phyloP scores from a whole-genome alignment of 2,888 invertebrate genomes.

The Chydorus sphaericus region DNA sequence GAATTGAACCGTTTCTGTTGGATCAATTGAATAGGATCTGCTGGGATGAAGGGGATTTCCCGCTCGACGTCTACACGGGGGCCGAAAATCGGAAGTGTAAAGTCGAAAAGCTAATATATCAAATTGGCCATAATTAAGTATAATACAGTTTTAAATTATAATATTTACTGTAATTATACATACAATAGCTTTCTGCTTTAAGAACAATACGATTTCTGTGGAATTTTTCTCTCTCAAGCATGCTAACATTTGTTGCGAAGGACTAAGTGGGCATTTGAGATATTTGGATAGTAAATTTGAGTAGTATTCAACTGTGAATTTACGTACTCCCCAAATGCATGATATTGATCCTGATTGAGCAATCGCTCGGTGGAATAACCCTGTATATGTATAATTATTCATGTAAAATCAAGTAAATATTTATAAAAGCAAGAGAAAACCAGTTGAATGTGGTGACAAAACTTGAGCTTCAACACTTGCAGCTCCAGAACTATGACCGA shows the following conservation, averaged over 20 bases:
- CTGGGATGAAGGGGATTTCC: neutral
- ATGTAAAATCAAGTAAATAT: neutral
- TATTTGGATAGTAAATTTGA: neutral
- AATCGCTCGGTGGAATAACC: slow-evolving; percentile 3
- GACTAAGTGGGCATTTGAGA: neutral
- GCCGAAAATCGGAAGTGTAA: too few species aligned
- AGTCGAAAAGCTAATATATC: too few species aligned
- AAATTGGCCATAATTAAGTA: too few species aligned
- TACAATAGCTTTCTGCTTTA: neutral
- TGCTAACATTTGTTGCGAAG: neutral
- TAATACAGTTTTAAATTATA: too few species aligned
- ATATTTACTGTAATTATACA: neutral
- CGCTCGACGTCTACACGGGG: slow-evolving; percentile 7
- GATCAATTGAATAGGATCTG: neutral
- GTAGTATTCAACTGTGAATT: neutral
- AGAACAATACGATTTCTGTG: neutral
- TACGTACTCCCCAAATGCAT: neutral
- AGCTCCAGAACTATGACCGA: slow-evolving; percentile 17
- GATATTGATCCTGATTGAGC: neutral
- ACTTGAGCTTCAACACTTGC: slow-evolving; percentile 13
- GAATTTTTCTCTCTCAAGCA: neutral
- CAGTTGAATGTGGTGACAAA: neutral
- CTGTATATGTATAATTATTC: neutral
- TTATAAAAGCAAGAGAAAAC: neutral
- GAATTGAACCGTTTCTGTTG: neutral